phyloP scores from a whole-genome alignment of 2,113 vertebrate genomes.

The Sprattus sprattus region DNA sequence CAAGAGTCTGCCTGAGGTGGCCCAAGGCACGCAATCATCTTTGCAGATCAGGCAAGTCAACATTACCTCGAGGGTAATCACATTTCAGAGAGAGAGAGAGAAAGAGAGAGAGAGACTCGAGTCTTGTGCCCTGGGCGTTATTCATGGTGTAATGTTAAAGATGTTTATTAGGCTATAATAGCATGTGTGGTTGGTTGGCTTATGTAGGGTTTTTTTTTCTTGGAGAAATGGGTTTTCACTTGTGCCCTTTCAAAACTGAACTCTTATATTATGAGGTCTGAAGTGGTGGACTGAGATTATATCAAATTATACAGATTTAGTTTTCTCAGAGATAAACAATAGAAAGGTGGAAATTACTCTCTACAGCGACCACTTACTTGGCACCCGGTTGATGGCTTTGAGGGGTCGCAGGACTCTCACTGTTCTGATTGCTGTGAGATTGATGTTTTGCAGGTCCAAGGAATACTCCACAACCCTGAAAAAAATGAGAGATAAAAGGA shows the following conservation, averaged over 20 bases:
- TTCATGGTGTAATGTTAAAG: background rate
- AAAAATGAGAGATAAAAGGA: constrained; percentile 44
- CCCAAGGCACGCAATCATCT: background rate
- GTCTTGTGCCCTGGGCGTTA: background rate
- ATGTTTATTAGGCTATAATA: background rate
- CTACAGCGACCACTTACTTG: constrained; percentile 80
- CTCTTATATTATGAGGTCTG: background rate
- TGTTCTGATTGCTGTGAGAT: constrained; percentile 94
- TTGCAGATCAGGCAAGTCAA: background rate
- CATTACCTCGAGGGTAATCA: constrained; percentile 6
- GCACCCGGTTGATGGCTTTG: constrained; percentile 97
- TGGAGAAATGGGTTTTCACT: background rate
- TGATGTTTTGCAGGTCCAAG: constrained; percentile 94
- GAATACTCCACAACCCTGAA: constrained; percentile 96
- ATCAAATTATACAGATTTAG: background rate
- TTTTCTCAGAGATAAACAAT: background rate
- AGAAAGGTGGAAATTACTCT: background rate
- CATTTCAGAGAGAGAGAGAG: background rate
- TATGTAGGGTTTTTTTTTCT: background rate
- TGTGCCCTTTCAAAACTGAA: background rate
- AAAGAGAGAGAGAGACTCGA: background rate
- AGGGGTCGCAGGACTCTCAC: constrained; percentile 92
- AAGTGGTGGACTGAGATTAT: background rate
- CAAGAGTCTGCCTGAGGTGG: background rate
- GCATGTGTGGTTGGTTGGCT: background rate